Evolutionary conservation across 2,797 vertebrate species (phyloP), one percentile per base, ranked within the genome.

Genomic region (Periparus ater): DNA sequence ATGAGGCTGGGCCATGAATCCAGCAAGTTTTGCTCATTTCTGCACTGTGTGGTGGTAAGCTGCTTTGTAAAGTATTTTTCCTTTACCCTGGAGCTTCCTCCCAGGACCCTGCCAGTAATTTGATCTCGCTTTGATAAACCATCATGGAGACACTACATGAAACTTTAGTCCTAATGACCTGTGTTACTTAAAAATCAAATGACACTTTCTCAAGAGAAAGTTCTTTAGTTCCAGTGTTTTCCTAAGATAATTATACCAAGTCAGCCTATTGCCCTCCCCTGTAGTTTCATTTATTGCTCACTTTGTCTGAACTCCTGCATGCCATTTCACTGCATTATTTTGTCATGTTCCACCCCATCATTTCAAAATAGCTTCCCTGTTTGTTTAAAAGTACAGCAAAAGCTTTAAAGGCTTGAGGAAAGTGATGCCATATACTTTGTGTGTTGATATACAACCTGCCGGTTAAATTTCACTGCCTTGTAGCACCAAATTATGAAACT

Each of bases 111-210:
- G 77, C 11, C 60, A 60, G 81, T 45, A 67, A 61, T 72, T 71
- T 80, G 48, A 63, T 91, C 53, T 42, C 85, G 32, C 47, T 91
- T 95, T 93, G 88, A 80, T 94, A 87, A 91, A 72, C 71, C 38
- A 12, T 82, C 67, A 32, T 1, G 1, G 48, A 94, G 63, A 67
- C 60, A 53, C 0, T 0, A 79, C 38, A 9, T 61, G 68, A 66
- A 93, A 87, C 53, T 65, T 14, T 54, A 87, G 65, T 66, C 45
- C 88, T 82, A 80, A 83, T 72, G 90, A 76, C 45, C 53, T 63
- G 34, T 65, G 53, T 63, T 91, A 89, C 87, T 91, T 85, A 74
- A 93, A 93, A 87, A 91, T 71, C 84, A 77, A 92, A 63, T 25
- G 16, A 76, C 60, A 63, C 58, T 76, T 93, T 83, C 53, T 91